Percentiles rank a stretch among this genome's conserved stretches.
These are phyloP conservation scores for Amphiprion ocellaris DNA, from an alignment of 2,113 vertebrate species.

Conservation along the genomic window DNA sequence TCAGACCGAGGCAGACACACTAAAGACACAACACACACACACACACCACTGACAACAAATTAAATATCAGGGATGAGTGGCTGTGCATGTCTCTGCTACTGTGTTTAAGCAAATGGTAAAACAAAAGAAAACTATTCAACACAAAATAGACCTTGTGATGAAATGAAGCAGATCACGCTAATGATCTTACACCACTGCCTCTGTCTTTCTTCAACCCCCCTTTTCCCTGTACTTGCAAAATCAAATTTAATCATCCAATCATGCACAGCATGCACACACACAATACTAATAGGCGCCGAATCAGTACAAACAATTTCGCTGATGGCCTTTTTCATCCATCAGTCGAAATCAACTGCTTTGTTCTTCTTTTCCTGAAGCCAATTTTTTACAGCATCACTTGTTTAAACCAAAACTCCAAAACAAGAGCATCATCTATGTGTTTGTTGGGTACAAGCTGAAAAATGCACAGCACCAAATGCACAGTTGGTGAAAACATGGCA, in stretches of 20 bases:
- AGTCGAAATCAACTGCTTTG: conserved; percentile 48
- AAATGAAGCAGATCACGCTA: conserved; percentile 54
- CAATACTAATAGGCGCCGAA: conserved; percentile 56
- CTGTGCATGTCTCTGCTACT: conserved; percentile 6
- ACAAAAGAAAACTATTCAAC: background rate
- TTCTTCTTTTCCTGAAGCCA: conserved; percentile 35
- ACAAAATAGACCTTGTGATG: conserved; percentile 38
- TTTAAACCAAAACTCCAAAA: conserved; percentile 33
- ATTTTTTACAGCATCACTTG: conserved; percentile 23
- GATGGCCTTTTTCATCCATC: conserved; percentile 60
- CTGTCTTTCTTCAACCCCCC: conserved; percentile 15
- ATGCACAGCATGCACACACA: conserved; percentile 49
- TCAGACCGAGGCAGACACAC: conserved; percentile 11
- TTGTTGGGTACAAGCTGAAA: conserved; percentile 3
- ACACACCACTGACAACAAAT: background rate
- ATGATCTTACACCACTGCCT: conserved; percentile 59
- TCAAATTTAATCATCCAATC: conserved; percentile 70
- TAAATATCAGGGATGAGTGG: conserved; percentile 15
- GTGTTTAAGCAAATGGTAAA: conserved; percentile 21
- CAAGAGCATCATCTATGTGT: background rate
- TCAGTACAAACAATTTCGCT: conserved; percentile 63
- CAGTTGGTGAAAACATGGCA: conserved; percentile 27
- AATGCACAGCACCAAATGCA: background rate
- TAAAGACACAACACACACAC: conserved; percentile 1
- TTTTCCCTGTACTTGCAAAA: conserved; percentile 8